Evolutionary conservation across 2,113 vertebrate genomes (phyloP), one percentile per base, ranked within the genome.

Genomic region (Stomatorhinus ivindoensis): DNA sequence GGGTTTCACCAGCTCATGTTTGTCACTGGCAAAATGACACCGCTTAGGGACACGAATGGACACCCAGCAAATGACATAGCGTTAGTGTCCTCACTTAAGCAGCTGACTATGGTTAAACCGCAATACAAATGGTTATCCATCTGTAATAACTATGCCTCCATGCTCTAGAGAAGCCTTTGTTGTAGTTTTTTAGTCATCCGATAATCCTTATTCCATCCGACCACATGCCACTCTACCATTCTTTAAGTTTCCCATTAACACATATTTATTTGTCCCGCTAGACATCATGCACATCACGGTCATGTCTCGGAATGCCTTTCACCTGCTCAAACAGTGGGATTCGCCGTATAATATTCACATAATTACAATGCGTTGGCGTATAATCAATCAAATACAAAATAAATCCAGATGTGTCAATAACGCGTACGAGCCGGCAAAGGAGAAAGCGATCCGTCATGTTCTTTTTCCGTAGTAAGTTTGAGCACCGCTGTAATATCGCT

Each of bases 271-370:
- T 47, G 82, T 24, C 39, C 44, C 17, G 44, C 82, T n/a, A 10
- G 42, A 84, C 82, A 46, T 24, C 42, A 84, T 21, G 44, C 44
- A 84, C 19, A 47, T 84, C 1, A 61, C 47, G 55, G 10, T 10
- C 6, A 88, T 69, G 55, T 69, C 53, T 88, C 58, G 87, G 87
- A 88, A 88, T 88, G 39, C 42, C 39, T 65, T 65, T 69, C 42
- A 88, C 39, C 61, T 88, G 87, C 58, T 46, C 24, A 69, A 61
- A 87, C 53, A 86, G 47, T 86, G 46, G 31, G 69, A 76, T 76
- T 80, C 73, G 35, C 35, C 5, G 6, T 85, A 11, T 48, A 85
- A 85, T 48, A 85, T 48, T 85, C 19, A 85, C 48, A 47, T 27
- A 85, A 47, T 47, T 48, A n/a, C 31, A 39, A 17, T 42, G 73